A percentile compares a stretch with the other conserved stretches of the same genome.
Conservation (phyloP, 2,888 invertebrate species). For the Macrophya alboannulata region DNA sequence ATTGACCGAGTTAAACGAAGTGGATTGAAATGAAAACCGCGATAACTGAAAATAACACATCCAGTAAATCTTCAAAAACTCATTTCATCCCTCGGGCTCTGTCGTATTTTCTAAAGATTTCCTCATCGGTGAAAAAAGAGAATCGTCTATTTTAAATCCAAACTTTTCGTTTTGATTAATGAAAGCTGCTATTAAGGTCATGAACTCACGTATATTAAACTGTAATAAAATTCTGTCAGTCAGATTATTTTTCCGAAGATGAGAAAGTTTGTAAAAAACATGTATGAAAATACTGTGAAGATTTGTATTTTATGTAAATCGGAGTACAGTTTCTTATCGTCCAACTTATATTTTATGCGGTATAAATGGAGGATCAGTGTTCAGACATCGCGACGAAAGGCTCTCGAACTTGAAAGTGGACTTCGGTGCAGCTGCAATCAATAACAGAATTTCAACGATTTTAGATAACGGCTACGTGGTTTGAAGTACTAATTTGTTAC, state of each 20-base stretch:
- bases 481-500: constrained; percentile 12
- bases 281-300: background rate
- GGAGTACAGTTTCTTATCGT: background rate
- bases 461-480: background rate
- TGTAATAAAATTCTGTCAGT: background rate
- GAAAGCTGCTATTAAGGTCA: too few relatives aligned
- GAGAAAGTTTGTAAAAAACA: background rate
- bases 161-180: background rate
- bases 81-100: background rate
- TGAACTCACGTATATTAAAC: too few relatives aligned
- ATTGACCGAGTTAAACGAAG: background rate
- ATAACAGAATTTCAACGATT: constrained; percentile 20
- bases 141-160: background rate
- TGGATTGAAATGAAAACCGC: background rate
- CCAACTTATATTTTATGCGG: background rate
- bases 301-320: background rate
- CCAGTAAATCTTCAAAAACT: background rate
- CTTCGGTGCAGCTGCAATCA: background rate
- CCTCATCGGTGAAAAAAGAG: background rate
- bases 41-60: background rate
- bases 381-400: background rate
- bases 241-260: background rate
- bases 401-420: constrained; percentile 26
- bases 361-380: background rate
- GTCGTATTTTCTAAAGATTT: background rate